Evolutionary conservation across 2,888 invertebrate genomes (phyloP).

Genomic region (Dicycla oo): DNA sequence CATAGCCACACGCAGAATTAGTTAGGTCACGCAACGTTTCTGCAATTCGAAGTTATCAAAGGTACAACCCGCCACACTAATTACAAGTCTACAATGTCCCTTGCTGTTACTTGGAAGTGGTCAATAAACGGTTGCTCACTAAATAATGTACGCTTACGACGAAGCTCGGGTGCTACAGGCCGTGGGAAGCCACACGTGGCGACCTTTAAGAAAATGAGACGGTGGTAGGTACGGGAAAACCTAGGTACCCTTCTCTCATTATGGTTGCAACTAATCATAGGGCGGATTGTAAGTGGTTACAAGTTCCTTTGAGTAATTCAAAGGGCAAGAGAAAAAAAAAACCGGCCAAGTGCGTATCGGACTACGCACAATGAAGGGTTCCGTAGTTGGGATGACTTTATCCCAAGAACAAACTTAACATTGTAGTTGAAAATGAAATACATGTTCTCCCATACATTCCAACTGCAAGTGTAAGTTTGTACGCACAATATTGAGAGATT

Average conservation of each 20-base stretch:
- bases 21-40: neutral
- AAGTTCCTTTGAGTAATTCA: neutral
- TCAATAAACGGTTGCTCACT: slow-evolving; percentile 39
- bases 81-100: slow-evolving; percentile 13
- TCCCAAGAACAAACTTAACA: too few relatives aligned
- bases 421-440: too few relatives aligned
- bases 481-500: too few relatives aligned
- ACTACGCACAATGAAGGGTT: too few relatives aligned
- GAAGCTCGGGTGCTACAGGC: neutral
- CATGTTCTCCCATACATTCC: too few relatives aligned
- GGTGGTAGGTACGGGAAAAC: slow-evolving; percentile 18
- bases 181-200: slow-evolving; percentile 50
- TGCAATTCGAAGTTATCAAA: slow-evolving; percentile 4
- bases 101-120: slow-evolving; percentile 20
- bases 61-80: slow-evolving; percentile 4
- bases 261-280: slow-evolving; percentile 22
- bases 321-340: neutral
- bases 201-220: neutral
- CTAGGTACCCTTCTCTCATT: slow-evolving; percentile 13
- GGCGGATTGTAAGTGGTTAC: neutral
- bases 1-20: neutral
- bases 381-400: too few relatives aligned
- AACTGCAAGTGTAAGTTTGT: too few relatives aligned
- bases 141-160: slow-evolving; percentile 44
- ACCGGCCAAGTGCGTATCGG: too few relatives aligned